phyloP scores from a whole-genome alignment of 1,140 invertebrate genomes.

The Philotrypesis tridentata region DNA sequence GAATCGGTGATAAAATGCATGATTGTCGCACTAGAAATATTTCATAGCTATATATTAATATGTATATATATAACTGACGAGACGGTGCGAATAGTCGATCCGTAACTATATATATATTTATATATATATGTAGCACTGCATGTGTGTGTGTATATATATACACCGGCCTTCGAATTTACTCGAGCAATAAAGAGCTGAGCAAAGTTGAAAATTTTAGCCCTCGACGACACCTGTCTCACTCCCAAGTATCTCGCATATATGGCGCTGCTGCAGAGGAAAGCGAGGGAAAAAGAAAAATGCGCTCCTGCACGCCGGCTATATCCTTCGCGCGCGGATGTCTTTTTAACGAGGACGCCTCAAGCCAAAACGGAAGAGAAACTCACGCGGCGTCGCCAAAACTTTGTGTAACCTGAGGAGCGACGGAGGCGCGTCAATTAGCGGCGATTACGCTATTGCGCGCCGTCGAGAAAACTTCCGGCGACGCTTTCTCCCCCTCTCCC shows the following conservation, averaged over 20 bases:
- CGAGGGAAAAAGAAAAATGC: no score
- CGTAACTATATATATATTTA: no score
- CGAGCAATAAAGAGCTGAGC: no score
- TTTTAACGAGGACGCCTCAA: neutral
- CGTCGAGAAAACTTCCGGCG: constrained; percentile 67
- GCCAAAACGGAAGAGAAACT: neutral
- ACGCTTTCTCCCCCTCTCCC: constrained; percentile 59
- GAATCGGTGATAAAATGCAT: constrained; percentile 52
- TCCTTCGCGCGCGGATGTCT: neutral
- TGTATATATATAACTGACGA: neutral
- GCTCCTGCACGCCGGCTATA: no score
- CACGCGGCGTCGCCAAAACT: neutral
- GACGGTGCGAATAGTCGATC: no score
- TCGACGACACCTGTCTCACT: neutral
- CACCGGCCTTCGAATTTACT: no score
- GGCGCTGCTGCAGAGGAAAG: no score
- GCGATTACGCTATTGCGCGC: constrained; percentile 61
- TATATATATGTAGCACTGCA: no score
- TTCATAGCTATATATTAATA: no score
- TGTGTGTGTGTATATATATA: no score
- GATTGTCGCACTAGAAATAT: constrained; percentile 29
- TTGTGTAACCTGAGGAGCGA: neutral
- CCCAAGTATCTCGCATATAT: neutral
- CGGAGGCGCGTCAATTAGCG: constrained; percentile 67
- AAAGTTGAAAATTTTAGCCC: neutral